Evolutionary conservation across 2,888 invertebrate genomes (phyloP), one percentile per base, ranked within the genome.

Genomic region (Prosapia bicincta): DNA sequence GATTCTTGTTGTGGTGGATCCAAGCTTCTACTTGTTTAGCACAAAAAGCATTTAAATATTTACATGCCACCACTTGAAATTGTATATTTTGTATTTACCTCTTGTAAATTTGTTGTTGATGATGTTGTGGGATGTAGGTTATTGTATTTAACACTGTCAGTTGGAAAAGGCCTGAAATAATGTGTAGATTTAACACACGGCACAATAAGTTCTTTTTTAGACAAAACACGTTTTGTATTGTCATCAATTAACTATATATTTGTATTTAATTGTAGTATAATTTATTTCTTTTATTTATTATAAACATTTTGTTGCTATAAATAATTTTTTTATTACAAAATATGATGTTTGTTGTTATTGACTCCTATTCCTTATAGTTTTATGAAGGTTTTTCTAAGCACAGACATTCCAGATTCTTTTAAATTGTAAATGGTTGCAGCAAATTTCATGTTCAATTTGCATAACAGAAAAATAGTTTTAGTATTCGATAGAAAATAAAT

Each of bases 171-270:
- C 20, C 54, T 54, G 54, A 38, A 38, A 15, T 73, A 67, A 32
- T 68, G 73, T 73, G 68, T 73, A 73, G 73, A 68, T 69, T 74
- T 74, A 74, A 74, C 74, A 74, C 74, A 69, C 69, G 74, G 74
- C 74, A 74, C 74, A 74, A 74, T 73, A 69, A 74, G 74, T 69
- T 73, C 73, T 72, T 68, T 74, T 74, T 69, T 74, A 74, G 74
- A 69, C 74, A 54, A 74, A 54, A 54, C 74, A 74, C 74, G 69
- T 74, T 74, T 74, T 74, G 68, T 74, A 74, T 74, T 74, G 79
- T 78, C 54, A 67, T 28, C 30, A 67, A 70, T 67, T 70, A 74
- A 74, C 67, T 66, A 74, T 24, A 77, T 43, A 70, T 71, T 71
- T 71, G 71, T 71, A 71, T 67, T 71, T 67, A 66, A 70, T 67